A percentile compares a stretch with the other conserved stretches of the same genome.
Evolutionary conservation across 2,888 invertebrate species (phyloP).

Genomic region (Trissonchulus latispiculum): DNA sequence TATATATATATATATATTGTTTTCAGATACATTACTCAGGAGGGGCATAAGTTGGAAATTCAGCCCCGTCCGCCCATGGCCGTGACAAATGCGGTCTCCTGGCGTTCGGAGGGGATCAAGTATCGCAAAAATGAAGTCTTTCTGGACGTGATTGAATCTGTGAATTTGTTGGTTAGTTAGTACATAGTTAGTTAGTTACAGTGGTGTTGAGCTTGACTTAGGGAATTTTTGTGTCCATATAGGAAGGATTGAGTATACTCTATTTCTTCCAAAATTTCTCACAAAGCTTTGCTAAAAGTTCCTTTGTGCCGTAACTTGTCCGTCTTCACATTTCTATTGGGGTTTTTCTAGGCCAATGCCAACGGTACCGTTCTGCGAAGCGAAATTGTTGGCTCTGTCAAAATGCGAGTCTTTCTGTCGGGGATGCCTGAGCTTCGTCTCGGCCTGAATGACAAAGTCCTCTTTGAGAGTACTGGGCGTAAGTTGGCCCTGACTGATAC

Average conservation of each 20-base stretch:
- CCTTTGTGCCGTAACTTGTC: too few relatives aligned
- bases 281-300: too few relatives aligned
- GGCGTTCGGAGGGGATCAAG: constrained; percentile 95
- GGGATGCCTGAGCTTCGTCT: constrained; percentile 96
- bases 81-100: constrained; percentile 98
- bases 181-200: too few relatives aligned
- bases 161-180: constrained; percentile 67
- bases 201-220: too few relatives aligned
- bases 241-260: too few relatives aligned
- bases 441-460: constrained; percentile 88
- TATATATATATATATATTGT: too few relatives aligned
- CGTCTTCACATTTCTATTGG: too few relatives aligned
- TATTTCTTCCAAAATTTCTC: too few relatives aligned
- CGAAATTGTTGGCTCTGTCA: constrained; percentile 95
- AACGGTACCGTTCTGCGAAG: constrained; percentile 91
- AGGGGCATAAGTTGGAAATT: constrained; percentile 91
- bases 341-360: constrained; percentile 61
- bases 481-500: too few relatives aligned
- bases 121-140: constrained; percentile 99
- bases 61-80: constrained; percentile 93
- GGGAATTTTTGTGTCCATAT: too few relatives aligned
- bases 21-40: constrained; percentile 78
- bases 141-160: constrained; percentile 95
- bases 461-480: constrained; percentile 90
- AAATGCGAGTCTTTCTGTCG: constrained; percentile 94